These are phyloP conservation scores for Saxicola maurus DNA, from an alignment of 2,797 vertebrate species.

Conservation along the genomic window DNA sequence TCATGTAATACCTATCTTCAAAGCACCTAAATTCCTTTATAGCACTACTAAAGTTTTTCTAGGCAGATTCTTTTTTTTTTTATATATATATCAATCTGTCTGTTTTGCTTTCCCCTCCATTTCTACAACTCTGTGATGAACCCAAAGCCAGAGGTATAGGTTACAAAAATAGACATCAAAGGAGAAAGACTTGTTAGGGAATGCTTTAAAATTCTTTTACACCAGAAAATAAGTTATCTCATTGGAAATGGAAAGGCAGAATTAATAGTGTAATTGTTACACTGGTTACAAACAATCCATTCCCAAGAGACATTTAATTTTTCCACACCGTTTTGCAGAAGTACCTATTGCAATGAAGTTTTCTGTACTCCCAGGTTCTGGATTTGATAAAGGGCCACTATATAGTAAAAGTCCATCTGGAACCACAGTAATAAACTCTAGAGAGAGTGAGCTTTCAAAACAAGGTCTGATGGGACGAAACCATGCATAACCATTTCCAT, in stretches of 20 bases:
- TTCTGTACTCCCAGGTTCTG: conserved; percentile 75
- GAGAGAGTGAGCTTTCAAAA: conserved; percentile 79
- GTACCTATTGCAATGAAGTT: conserved; percentile 86
- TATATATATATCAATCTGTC: background rate
- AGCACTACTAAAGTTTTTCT: background rate
- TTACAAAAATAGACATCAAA: background rate
- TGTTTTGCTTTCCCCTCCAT: background rate
- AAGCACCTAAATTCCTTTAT: background rate
- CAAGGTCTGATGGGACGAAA: conserved; percentile 83
- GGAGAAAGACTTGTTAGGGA: background rate
- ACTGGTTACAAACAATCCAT: background rate
- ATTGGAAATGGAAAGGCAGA: background rate
- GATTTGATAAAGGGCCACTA: conserved; percentile 78
- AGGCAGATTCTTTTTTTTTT: background rate
- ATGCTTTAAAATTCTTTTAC: background rate
- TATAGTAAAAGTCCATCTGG: conserved; percentile 82
- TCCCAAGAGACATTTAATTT: background rate
- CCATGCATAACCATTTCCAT: conserved; percentile 84
- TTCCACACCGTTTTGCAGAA: background rate
- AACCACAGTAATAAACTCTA: conserved; percentile 84
- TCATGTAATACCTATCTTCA: background rate
- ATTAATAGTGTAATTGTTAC: background rate
- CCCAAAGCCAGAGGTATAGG: background rate
- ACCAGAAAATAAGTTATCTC: background rate
- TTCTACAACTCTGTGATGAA: background rate